A percentile compares a stretch with the other conserved stretches of the same genome.
Conservation (phyloP, 2,113 vertebrate genomes). For the Sylvietta virens region DNA sequence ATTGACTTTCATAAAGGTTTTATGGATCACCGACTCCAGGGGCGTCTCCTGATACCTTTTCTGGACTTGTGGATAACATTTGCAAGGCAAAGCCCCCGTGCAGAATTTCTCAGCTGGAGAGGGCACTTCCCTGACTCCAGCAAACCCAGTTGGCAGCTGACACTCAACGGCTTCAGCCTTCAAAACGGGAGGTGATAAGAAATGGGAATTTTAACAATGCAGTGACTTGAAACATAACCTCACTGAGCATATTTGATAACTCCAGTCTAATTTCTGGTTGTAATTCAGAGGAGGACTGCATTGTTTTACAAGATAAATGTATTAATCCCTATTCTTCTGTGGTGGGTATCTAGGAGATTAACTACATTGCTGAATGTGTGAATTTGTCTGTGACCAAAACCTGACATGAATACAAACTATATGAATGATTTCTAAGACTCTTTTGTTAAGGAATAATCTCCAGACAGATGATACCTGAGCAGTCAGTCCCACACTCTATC, state of each 20-base stretch:
- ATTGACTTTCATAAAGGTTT: conserved; percentile 70
- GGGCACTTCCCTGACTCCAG: conserved; percentile 55
- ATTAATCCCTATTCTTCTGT: conserved; percentile 67
- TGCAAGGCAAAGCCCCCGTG: conserved; percentile 62
- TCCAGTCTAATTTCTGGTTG: conserved; percentile 66
- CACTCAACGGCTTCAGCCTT: not conserved
- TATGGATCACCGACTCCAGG: conserved; percentile 53
- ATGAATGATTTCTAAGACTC: conserved; percentile 54
- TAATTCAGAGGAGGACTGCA: conserved; percentile 62
- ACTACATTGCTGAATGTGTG: conserved; percentile 67
- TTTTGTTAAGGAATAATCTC: conserved; percentile 33
- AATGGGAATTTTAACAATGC: conserved; percentile 49
- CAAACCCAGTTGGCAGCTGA: conserved; percentile 45
- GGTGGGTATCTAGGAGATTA: conserved; percentile 68
- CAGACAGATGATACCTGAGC: not conserved
- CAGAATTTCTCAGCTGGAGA: conserved; percentile 56
- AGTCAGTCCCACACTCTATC: not conserved
- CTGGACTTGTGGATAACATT: conserved; percentile 55
- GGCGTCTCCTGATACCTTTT: conserved; percentile 9
- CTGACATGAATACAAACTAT: conserved; percentile 68
- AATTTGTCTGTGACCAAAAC: conserved; percentile 68
- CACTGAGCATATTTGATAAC: conserved; percentile 65
- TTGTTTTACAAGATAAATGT: conserved; percentile 73
- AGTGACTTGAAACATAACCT: conserved; percentile 65
- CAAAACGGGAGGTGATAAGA: conserved; percentile 21